Evolutionary conservation across 1,140 invertebrate species (phyloP), one percentile per base, ranked within the genome.

Genomic region (Cyrtorhinus lividipennis): DNA sequence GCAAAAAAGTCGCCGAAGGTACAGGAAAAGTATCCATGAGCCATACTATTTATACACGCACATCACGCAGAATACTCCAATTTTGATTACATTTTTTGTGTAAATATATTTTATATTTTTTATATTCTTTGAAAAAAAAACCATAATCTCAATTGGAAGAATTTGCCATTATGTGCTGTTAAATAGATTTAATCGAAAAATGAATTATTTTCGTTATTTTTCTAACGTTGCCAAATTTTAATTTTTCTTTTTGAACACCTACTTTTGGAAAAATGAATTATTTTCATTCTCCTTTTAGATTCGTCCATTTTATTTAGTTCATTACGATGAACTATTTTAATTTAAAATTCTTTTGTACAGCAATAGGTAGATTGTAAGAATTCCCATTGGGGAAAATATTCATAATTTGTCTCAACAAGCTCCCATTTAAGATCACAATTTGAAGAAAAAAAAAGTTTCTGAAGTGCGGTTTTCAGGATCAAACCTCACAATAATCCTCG

Each of bases 101-200:
- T 53, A 53, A 53, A 53, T 53, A 53, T 53, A 53, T 53, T 53
- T 53, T 15, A 53, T 53, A 15, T 53, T 53, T 53, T 53, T 53
- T 12, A 15, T 53, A 15, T 53, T 8, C 20, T 53, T 20, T 53
- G 10, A 10, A 53, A 15, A 22, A 53, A 12, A 10, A n/a, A n/a
- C n/a, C n/a, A n/a, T n/a, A n/a, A 15, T 53, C 48, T 15, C 5
- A 53, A 15, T 53, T 53, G 48, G 48, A 53, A 12, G 20, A 53
- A 53, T 22, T 53, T 12, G 10, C 48, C 48, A 53, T 53, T 38
- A 5, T 38, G 30, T 38, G 30, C 15, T 38, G 5, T 8, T 38
- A n/a, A n/a, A n/a, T n/a, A n/a, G n/a, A n/a, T 38, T 38, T 38
- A 8, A 15, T 38, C 15, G 30, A 38, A 38, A 38, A 38, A 38